A percentile compares a stretch with the other conserved stretches of the same genome.
These are phyloP conservation scores for Caradrina kadenii DNA, from an alignment of 2,888 invertebrate species.

Conservation along the genomic window DNA sequence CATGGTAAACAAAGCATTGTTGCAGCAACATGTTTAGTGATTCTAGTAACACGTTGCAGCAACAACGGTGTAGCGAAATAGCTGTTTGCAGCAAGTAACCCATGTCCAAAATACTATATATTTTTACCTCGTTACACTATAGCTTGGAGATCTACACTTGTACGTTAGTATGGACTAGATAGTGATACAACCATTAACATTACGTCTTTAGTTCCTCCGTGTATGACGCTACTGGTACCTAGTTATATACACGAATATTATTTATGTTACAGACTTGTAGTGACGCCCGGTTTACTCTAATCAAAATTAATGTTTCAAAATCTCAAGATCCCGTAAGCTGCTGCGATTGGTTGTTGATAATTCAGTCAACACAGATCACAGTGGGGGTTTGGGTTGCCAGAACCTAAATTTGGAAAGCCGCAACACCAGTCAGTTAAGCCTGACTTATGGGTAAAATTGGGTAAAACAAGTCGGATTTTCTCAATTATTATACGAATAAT, in stretches of 20 bases:
- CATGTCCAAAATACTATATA: conserved; percentile 20
- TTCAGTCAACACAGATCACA: too few relatives aligned
- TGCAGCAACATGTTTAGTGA: too few relatives aligned
- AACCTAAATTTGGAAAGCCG: too few relatives aligned
- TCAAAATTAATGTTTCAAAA: background rate
- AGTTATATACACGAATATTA: conserved; percentile 2
- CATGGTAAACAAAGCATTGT: too few relatives aligned
- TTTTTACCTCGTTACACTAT: conserved; percentile 10
- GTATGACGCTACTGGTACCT: conserved; percentile 26
- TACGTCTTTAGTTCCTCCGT: conserved; percentile 49
- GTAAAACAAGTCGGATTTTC: too few relatives aligned
- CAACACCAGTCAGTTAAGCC: too few relatives aligned
- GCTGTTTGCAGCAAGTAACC: conserved; percentile 1
- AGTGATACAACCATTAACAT: conserved; percentile 21
- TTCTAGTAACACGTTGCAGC: too few relatives aligned
- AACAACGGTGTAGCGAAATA: background rate
- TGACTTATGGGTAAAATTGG: too few relatives aligned
- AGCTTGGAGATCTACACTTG: conserved; percentile 42
- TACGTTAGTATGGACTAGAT: conserved; percentile 57
- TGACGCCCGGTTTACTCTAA: background rate
- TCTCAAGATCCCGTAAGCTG: too few relatives aligned
- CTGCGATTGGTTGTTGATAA: too few relatives aligned
- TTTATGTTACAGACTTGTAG: background rate
- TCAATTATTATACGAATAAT: too few relatives aligned
- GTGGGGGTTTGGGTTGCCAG: too few relatives aligned